These are phyloP conservation scores for Keiferia lycopersicella DNA, from an alignment of 2,888 invertebrate species.

Conservation along the genomic window DNA sequence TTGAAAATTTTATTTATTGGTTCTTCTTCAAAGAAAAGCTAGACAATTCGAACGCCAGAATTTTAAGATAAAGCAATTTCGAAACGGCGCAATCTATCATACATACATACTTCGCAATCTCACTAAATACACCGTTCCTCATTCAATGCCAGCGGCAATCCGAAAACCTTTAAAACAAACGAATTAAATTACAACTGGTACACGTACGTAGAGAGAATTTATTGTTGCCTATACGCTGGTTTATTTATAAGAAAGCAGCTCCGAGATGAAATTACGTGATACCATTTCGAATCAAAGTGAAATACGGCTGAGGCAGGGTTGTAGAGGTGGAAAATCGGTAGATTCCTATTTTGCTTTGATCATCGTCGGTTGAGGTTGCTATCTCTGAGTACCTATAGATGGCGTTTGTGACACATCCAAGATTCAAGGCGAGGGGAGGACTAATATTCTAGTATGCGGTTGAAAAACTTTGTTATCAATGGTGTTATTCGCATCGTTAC, in stretches of 20 bases:
- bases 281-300: conserved; percentile 79
- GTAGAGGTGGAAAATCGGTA: no score
- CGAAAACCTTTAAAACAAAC: conserved; percentile 62
- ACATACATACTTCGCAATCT: conserved; percentile 37
- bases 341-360: no score
- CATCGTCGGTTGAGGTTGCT: no score
- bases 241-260: conserved; percentile 79
- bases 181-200: conserved; percentile 72
- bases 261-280: conserved; percentile 81
- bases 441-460: no score
- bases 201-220: conserved; percentile 74
- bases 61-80: conserved; percentile 16
- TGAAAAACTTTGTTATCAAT: no score
- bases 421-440: no score
- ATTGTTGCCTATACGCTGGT: conserved; percentile 77
- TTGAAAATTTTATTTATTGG: no score
- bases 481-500: no score
- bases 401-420: no score
- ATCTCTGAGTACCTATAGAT: no score
- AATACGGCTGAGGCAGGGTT: conserved; percentile 43
- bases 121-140: conserved; percentile 43
- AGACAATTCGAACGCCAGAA: conserved; percentile 6
- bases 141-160: conserved; percentile 60
- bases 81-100: conserved; percentile 15
- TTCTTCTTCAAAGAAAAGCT: background rate